These are phyloP conservation scores for Ips nitidus DNA, from an alignment of 1,140 invertebrate species.

Conservation along the genomic window DNA sequence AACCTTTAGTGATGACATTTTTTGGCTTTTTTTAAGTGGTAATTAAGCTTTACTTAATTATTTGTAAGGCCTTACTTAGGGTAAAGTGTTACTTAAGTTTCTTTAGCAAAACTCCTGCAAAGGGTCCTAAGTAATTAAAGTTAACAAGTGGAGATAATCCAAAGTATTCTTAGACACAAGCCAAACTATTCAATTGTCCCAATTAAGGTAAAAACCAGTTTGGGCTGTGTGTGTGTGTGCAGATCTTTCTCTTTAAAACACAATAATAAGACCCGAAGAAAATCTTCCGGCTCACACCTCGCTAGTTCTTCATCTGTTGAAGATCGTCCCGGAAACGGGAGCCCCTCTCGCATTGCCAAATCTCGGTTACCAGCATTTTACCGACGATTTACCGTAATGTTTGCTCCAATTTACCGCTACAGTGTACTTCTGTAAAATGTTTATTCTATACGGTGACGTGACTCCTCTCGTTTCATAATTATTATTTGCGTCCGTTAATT, in stretches of 20 bases:
- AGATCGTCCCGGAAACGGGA: conserved; percentile 26
- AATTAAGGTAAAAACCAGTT: conserved; percentile 33
- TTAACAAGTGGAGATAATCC: not conserved
- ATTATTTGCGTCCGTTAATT: conserved; percentile 9
- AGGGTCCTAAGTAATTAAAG: too few species aligned
- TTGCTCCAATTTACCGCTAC: conserved; percentile 38
- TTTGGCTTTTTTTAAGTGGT: too few species aligned
- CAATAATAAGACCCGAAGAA: conserved; percentile 39
- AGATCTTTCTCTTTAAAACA: conserved; percentile 33
- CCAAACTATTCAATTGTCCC: conserved; percentile 33
- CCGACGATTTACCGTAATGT: conserved; percentile 30
- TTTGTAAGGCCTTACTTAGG: too few species aligned
- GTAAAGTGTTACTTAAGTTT: too few species aligned
- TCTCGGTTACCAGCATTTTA: conserved; percentile 31
- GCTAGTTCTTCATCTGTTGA: conserved; percentile 37
- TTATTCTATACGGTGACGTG: conserved; percentile 22
- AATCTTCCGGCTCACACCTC: conserved; percentile 42
- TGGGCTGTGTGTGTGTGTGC: conserved; percentile 14
- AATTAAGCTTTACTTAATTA: too few species aligned
- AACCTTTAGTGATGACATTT: too few species aligned
- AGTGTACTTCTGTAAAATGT: conserved; percentile 28
- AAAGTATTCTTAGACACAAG: conserved; percentile 6
- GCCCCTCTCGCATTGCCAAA: conserved; percentile 23
- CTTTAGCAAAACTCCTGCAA: too few species aligned
- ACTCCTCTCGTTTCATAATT: conserved; percentile 7